Percentiles rank a stretch among this genome's conserved stretches.
Conservation (phyloP, 2,113 vertebrate species). For the Oncorhynchus keta region DNA sequence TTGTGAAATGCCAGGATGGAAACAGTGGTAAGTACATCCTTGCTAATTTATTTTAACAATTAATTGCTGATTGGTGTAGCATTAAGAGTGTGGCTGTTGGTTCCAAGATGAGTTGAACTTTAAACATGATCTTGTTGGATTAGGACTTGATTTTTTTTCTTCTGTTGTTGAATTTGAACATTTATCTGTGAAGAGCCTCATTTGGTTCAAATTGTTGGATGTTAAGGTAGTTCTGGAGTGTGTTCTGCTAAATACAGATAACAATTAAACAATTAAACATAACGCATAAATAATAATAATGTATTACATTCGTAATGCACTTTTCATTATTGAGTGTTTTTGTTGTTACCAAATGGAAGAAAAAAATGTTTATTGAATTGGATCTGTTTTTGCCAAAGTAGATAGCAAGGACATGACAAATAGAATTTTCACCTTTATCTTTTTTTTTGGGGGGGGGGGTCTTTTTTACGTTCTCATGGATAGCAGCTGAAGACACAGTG, state of each 20-base stretch:
- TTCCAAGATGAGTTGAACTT: constrained; percentile 2
- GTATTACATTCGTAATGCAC: no score
- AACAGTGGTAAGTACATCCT: constrained; percentile 67
- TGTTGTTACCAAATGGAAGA: no score
- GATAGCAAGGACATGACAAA: background rate
- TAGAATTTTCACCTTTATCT: background rate
- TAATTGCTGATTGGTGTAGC: constrained; percentile 35
- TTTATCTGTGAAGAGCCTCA: background rate
- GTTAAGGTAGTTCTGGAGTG: background rate
- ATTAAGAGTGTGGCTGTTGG: constrained; percentile 28
- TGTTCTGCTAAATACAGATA: no score
- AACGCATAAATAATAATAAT: no score
- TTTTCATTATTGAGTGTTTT: no score
- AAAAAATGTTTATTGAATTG: background rate
- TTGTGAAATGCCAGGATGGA: constrained; percentile 72
- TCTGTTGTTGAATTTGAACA: constrained; percentile 4
- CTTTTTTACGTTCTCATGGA: background rate
- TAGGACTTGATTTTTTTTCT: background rate
- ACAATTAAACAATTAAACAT: no score
- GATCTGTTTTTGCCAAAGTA: background rate
- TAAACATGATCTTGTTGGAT: constrained; percentile 3
- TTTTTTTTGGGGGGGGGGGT: background rate
- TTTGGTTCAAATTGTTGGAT: background rate
- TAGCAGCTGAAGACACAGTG: background rate
- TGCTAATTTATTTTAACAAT: constrained; percentile 41